Base-by-base conservation (phyloP, 2,888 invertebrate species). In the Caenorhabditis japonica region DNA sequence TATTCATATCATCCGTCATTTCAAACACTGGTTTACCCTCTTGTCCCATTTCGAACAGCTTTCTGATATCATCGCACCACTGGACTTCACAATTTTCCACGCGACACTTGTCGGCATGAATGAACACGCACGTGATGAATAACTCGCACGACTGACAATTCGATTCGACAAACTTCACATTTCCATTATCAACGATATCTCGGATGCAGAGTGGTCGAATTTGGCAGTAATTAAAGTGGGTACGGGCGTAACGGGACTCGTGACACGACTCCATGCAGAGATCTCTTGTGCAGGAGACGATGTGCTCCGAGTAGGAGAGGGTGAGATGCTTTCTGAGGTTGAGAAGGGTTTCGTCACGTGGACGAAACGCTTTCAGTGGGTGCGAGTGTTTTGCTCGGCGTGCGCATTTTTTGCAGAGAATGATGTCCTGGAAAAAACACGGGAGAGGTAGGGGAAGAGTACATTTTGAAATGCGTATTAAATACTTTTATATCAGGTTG, bases 241-340 rank as follows among this genome's bases (percentile, higher is more conserved):
- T 7, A 17, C 62, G 46, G 12, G 38, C 25, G 27, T 46, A 19
- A 4, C 62, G 36, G 8, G 46, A 34, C 15, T 27, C 33, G 15
- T 44, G 27, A 13, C 62, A 62, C 21, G 53, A 21, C 30, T 36
- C 36, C 36, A 38, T 23, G 38, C 51, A 51, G 21, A 13, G 21
- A 12, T 25, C 23, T n/a, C 25, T 10, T 4, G 13, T 25, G 51
- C 51, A 51, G 21, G n/a, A 21, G 51, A 51, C 51, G 51, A 51
- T 51, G 33, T 62, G 62, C n/a, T 62, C 53, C 39, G 39, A 47
- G 39, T 62, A 62, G 62, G 53, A 53, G 30, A 62, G 62, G 1
- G 38, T 46, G 21, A 62, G 62, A 23, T 62, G 53, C 38, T 52
- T 53, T 19, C 34, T 27, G 8, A 62, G 62, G 12, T 8, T 12